Evolutionary conservation across 2,888 invertebrate species (phyloP), one percentile per base, ranked within the genome.

Genomic region (Drosophila anceps): DNA sequence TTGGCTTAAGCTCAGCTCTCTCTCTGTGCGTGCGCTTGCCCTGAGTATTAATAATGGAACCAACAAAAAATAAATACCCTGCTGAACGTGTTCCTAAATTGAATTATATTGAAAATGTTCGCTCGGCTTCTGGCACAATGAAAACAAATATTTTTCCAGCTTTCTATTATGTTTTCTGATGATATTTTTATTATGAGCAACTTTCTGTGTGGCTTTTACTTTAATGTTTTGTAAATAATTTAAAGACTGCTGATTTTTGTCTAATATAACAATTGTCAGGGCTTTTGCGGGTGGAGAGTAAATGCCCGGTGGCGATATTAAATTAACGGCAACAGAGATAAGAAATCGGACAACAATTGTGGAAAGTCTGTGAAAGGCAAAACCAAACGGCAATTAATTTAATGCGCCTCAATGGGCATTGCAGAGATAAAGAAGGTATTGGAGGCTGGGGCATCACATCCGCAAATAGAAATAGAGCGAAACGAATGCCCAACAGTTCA

Each of bases 351-450:
- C 64, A 54, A 44, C 71, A 74, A 67, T 74, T 80, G 76, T 71
- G 81, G 79, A 69, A 73, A 73, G 62, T 31, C 54, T 50, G 73
- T 76, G 67, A 39, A 73, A 58, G 33, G 50, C 50, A 48, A 57
- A 68, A 66, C 59, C 79, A 79, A 85, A 77, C 65, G 77, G 66
- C 77, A 84, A 85, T 84, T 84, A 85, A 84, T 84, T 81, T 66
- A 67, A 73, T 85, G 58, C 79, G 70, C 85, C 73, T 62, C 76
- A 69, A 63, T 79, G 54, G 51, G 10, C 73, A 64, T 29, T 50
- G 44, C 39, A 54, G 54, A 54, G 54, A 54, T 39, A 39, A 12
- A 24, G 13, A 9, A 12, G 31, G 12, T 18, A 31, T 4, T 18
- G 29, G n/a, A 33, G 48, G 10, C 20, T 24, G 20, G 1, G 44